Conservation (phyloP, 1,140 invertebrate species). For the Planococcus citri region DNA sequence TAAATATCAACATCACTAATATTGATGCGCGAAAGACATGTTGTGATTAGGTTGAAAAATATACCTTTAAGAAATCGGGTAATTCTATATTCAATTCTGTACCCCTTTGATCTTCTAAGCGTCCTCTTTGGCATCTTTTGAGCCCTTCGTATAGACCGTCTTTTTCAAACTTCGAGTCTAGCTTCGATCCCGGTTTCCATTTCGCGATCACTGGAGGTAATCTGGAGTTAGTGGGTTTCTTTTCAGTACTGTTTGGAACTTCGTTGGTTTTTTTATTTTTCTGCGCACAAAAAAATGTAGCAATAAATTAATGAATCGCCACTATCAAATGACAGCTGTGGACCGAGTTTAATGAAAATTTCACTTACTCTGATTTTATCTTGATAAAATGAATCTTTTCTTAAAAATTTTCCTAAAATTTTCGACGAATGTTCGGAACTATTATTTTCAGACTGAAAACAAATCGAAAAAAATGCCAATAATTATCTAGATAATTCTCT, state of each 20-base stretch:
- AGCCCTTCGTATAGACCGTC: conserved; percentile 63
- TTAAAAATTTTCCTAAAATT: conserved; percentile 51
- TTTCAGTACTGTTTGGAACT: conserved; percentile 21
- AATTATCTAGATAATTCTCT: neutral
- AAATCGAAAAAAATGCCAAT: too few species aligned
- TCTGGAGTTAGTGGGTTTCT: conserved; percentile 27
- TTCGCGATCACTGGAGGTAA: conserved; percentile 51
- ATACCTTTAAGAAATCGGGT: conserved; percentile 61
- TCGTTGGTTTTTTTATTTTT: conserved; percentile 20
- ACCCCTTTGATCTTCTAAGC: conserved; percentile 68
- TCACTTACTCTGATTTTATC: conserved; percentile 32
- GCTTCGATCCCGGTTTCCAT: conserved; percentile 52
- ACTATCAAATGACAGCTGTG: neutral
- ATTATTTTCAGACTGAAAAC: conserved; percentile 54
- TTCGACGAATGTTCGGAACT: conserved; percentile 57
- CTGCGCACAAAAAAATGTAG: conserved; percentile 6
- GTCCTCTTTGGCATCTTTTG: conserved; percentile 56
- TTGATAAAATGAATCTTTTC: conserved; percentile 45
- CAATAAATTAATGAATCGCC: neutral
- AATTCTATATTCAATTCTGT: conserved; percentile 68
- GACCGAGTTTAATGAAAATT: neutral
- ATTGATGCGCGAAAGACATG: neutral
- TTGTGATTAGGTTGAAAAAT: conserved; percentile 4
- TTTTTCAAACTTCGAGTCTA: conserved; percentile 51
- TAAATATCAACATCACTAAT: too few species aligned